Base-by-base conservation (phyloP, 1,140 invertebrate species). In the Drosophila navojoa region DNA sequence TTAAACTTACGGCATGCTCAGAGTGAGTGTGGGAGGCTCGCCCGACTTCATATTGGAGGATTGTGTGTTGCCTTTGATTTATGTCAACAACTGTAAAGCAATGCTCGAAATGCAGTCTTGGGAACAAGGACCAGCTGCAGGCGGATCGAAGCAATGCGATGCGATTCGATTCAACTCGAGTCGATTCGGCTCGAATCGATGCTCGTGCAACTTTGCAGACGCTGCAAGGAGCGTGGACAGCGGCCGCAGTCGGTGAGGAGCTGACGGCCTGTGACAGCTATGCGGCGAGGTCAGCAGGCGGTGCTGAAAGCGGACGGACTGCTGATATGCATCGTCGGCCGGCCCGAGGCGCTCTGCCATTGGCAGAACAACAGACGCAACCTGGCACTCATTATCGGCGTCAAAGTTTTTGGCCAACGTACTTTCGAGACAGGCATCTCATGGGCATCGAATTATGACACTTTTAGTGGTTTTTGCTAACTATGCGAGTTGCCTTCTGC, bases 381-480 rank as follows among this genome's bases (percentile, higher is more conserved):
- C 59, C 52, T 71, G 79, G 67, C 73, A 80, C 77, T 84, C 81
- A 84, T 84, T 84, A 84, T 81, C 77, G 81, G 74, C 81, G 62
- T 63, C 45, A 81, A 85, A 85, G 70, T 80, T 85, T 85, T 85
- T 72, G 81, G 81, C 77, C 81, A 85, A 60, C 81, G 82, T 78
- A 87, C 85, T 81, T 89, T 79, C 68, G 72, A 78, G 81, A 89
- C 75, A 91, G 81, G 71, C 85, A 87, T 91, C 90, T 91, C 90
- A 81, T 86, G 90, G 80, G 89, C 80, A 91, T 91, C 89, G 89
- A 91, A 91, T 91, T 91, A 91, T 91, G 89, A 91, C 89, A 91
- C 84, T 91, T 91, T 91, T 91, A 91, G 89, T 91, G 89, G 89
- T 90, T 91, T 90, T 78, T 75, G 74, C 81, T 77, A 85, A 84